Percentiles rank a stretch among this genome's conserved stretches.
These are phyloP conservation scores for Amblyornis subalaris DNA, from an alignment of 2,113 vertebrate genomes.

Conservation along the genomic window DNA sequence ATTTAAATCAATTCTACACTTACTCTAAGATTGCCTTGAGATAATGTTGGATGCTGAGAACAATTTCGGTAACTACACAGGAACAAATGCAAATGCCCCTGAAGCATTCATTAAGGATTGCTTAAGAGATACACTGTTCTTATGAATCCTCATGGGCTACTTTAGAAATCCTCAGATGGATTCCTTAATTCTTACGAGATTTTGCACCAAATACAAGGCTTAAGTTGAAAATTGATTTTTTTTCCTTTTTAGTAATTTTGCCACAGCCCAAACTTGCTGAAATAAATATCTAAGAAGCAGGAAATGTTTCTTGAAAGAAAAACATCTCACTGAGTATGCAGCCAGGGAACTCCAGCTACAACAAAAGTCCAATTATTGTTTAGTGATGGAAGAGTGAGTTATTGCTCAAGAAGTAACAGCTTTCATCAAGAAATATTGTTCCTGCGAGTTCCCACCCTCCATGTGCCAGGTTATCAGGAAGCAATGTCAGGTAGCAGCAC, in stretches of 20 bases:
- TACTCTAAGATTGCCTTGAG: conserved; percentile 2
- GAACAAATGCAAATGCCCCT: not conserved
- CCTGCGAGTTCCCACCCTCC: not conserved
- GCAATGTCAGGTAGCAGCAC: not conserved
- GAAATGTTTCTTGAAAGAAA: not conserved
- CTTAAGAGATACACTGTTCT: not conserved
- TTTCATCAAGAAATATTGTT: not conserved
- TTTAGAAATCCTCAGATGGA: conserved; percentile 10
- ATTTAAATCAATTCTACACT: conserved; percentile 25
- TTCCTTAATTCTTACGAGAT: conserved; percentile 12
- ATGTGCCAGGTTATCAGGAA: not conserved
- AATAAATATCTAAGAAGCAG: not conserved
- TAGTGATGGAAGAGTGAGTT: not conserved
- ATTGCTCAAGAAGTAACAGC: not conserved
- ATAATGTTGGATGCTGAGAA: not conserved
- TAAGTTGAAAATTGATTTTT: conserved; percentile 2
- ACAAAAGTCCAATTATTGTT: not conserved
- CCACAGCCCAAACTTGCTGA: not conserved
- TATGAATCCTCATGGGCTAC: conserved; percentile 18
- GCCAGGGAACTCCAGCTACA: not conserved
- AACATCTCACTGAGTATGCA: not conserved
- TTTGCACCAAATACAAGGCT: not conserved
- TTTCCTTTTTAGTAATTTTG: not conserved
- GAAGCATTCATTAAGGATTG: conserved; percentile 10
- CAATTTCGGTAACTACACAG: not conserved